Base-by-base conservation (phyloP, 2,888 invertebrate genomes). In the Villa cingulata region DNA sequence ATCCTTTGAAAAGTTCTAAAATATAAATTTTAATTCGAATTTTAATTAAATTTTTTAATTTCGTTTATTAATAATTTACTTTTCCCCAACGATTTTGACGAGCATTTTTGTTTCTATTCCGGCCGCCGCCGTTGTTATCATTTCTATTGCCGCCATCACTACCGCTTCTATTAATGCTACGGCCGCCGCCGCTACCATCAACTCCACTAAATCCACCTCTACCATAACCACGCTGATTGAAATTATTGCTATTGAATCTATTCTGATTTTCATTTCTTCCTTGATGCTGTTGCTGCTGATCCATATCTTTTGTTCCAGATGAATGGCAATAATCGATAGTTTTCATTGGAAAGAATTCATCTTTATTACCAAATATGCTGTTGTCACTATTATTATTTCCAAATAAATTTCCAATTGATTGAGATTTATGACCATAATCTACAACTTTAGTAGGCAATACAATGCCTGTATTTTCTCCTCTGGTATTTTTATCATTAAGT, bases 251-350 rank as follows among this genome's bases (percentile, higher is more conserved):
- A 23, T 23, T 23, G 5, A 23, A 23, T 6, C 7, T 23, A 7
- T 34, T 38, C 37, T 41, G 29, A 43, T 45, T 39, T 39, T 48
- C 45, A 46, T 41, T 32, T 29, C 40, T 39, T 40, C 3, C 20
- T 20, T 41, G 41, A 18, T 45, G n/a, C 18, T 42, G 17, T 14
- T 37, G 36, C 19, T 23, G 32, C 9, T 43, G 27, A 34, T 34
- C 29, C 1, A 19, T 19, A 19, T 38, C 34, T 7, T 45, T 20
- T 45, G 29, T 48, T 37, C 54, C 57, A 2, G 65, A 62, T 37
- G 63, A 74, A 60, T 84, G 83, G 53, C 80, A 77, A 62, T 84
- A 84, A 62, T 84, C 82, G 67, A 83, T 80, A 55, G 76, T 78
- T 58, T 79, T 76, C 7, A 79, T 72, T 19, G 81, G 78, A 60